These are phyloP conservation scores for Ardeotis arabs DNA, from an alignment of 2,113 vertebrate genomes.

Conservation along the genomic window DNA sequence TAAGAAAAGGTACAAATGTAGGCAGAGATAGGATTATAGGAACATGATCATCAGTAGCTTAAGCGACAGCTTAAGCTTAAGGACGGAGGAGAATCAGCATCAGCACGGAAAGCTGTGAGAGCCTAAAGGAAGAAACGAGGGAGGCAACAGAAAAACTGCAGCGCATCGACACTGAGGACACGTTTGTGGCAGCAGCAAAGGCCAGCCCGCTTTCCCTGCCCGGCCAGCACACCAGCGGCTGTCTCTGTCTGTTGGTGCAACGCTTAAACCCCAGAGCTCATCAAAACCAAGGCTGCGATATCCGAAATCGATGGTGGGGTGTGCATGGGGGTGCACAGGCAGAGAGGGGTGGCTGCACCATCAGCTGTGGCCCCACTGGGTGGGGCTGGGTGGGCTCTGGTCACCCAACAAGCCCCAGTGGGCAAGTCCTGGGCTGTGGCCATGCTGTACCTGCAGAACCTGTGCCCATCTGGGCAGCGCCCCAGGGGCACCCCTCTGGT, in stretches of 20 bases:
- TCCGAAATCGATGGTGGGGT: fast-evolving
- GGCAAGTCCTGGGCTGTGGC: fast-evolving
- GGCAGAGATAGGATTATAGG: not conserved
- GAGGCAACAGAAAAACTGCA: not conserved
- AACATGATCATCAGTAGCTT: not conserved
- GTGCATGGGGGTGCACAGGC: fast-evolving
- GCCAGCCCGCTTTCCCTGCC: not conserved
- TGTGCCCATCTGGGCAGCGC: fast-evolving
- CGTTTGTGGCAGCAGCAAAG: fast-evolving
- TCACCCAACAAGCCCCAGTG: not conserved
- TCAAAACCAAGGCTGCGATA: not conserved
- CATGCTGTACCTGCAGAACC: not conserved
- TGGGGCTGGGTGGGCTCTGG: not conserved
- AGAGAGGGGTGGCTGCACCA: not conserved
- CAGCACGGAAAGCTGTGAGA: not conserved
- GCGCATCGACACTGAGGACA: fast-evolving
- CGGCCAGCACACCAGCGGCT: fast-evolving
- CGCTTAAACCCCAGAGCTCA: not conserved
- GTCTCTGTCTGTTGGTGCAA: fast-evolving
- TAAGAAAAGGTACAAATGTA: not conserved
- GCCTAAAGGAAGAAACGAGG: not conserved
- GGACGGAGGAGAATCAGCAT: not conserved
- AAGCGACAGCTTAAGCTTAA: not conserved
- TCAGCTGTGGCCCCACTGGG: fast-evolving
- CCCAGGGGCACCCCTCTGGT: fast-evolving